Evolutionary conservation across 2,113 vertebrate genomes (phyloP).

Genomic region (Verasper variegatus): DNA sequence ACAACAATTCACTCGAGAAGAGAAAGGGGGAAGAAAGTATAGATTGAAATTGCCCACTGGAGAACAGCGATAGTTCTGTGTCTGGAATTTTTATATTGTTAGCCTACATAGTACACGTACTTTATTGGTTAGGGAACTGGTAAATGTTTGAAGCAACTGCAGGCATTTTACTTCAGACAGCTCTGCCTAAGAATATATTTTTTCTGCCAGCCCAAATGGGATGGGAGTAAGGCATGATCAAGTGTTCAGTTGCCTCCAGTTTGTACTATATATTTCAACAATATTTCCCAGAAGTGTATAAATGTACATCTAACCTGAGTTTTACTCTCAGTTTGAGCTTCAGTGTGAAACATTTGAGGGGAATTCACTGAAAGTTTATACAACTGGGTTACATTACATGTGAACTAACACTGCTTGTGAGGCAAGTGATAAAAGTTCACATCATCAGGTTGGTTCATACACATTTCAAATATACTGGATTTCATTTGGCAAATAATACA

Average conservation of each 20-base stretch:
- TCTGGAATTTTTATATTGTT: not conserved
- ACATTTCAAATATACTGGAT: too few relatives aligned
- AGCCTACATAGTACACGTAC: not conserved
- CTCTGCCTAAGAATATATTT: slow-evolving; percentile 46
- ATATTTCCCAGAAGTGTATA: slow-evolving; percentile 5
- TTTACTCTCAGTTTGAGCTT: not conserved
- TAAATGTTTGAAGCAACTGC: slow-evolving; percentile 49
- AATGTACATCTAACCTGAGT: slow-evolving; percentile 7
- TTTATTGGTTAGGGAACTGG: slow-evolving; percentile 30
- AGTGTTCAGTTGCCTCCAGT: slow-evolving; percentile 29
- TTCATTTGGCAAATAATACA: too few relatives aligned
- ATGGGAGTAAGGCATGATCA: slow-evolving; percentile 45
- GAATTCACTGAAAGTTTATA: not conserved
- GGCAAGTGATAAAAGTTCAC: too few relatives aligned
- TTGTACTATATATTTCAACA: slow-evolving; percentile 29
- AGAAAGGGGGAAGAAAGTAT: slow-evolving; percentile 12
- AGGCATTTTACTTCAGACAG: slow-evolving; percentile 40
- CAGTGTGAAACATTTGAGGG: slow-evolving; percentile 3
- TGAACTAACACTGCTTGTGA: not conserved
- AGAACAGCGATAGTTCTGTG: slow-evolving; percentile 21
- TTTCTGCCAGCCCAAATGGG: slow-evolving; percentile 42
- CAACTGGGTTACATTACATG: not conserved
- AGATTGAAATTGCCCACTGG: slow-evolving; percentile 36
- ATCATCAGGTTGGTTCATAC: too few relatives aligned
- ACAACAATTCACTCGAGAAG: not conserved